Evolutionary conservation across 2,113 vertebrate genomes (phyloP).

Genomic region (Dinomys branickii): DNA sequence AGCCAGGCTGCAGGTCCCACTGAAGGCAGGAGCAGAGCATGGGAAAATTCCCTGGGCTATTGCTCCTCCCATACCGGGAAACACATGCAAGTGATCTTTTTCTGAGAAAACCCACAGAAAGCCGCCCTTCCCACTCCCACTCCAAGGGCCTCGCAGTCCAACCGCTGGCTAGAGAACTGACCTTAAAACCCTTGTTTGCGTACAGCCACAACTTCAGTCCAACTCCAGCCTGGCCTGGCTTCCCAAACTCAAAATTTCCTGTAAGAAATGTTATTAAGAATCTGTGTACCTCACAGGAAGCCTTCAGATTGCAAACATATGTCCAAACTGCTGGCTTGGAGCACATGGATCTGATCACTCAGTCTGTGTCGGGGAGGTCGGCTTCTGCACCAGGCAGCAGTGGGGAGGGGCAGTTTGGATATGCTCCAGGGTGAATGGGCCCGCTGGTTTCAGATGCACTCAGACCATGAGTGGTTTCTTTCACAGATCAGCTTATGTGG

Average conservation of each 20-base stretch:
- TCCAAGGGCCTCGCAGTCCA: neutral
- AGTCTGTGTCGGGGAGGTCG: neutral
- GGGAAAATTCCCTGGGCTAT: neutral
- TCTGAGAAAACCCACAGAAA: neutral
- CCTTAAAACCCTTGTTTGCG: neutral
- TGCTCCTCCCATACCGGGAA: neutral
- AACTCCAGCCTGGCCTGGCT: neutral
- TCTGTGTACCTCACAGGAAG: conserved; percentile 64
- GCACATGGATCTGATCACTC: neutral
- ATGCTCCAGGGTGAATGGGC: neutral
- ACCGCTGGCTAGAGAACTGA: neutral
- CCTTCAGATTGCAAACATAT: conserved; percentile 71
- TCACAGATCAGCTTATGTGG: neutral
- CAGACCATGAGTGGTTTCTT: neutral
- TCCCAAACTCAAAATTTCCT: conserved; percentile 7
- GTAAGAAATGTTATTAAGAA: neutral
- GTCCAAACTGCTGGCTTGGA: conserved; percentile 52
- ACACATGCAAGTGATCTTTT: neutral
- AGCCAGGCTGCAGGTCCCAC: neutral
- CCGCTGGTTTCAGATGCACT: neutral
- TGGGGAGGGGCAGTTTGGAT: neutral
- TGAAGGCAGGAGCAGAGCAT: neutral
- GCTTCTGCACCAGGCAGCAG: neutral
- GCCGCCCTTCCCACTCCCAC: rapidly evolving
- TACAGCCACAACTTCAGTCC: neutral